These are phyloP conservation scores for Papilio aristodemus DNA, from an alignment of 1,140 invertebrate species.

Conservation along the genomic window DNA sequence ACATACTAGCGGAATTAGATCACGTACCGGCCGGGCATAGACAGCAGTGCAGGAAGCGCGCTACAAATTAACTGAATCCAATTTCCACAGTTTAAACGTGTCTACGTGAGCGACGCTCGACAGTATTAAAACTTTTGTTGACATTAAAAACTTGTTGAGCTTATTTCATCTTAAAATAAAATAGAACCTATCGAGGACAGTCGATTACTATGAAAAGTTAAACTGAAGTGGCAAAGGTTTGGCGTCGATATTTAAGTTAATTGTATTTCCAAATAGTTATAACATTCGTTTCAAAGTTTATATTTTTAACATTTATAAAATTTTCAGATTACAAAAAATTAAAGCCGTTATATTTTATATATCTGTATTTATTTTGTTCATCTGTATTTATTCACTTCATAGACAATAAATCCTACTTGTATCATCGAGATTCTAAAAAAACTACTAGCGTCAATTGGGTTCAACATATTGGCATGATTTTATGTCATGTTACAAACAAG, in stretches of 20 bases:
- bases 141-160: neutral
- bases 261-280: too few species aligned
- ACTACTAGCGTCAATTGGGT: too few species aligned
- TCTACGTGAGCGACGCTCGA: neutral
- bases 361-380: too few species aligned
- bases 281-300: too few species aligned
- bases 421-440: too few species aligned
- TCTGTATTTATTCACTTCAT: too few species aligned
- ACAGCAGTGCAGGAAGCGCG: neutral
- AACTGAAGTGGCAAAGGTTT: neutral
- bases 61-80: slow-evolving; percentile 13
- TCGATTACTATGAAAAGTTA: neutral
- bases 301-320: too few species aligned
- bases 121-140: slow-evolving; percentile 12
- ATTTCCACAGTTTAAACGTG: slow-evolving; percentile 16
- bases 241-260: too few species aligned
- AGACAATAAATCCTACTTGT: too few species aligned
- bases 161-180: neutral
- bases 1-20: slow-evolving; percentile 1
- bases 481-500: neutral
- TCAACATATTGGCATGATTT: neutral
- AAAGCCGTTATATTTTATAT: too few species aligned
- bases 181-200: neutral
- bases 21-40: neutral
- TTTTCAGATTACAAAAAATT: too few species aligned